Base-by-base conservation (phyloP, 2,888 invertebrate genomes). In the Apodemia mormo region DNA sequence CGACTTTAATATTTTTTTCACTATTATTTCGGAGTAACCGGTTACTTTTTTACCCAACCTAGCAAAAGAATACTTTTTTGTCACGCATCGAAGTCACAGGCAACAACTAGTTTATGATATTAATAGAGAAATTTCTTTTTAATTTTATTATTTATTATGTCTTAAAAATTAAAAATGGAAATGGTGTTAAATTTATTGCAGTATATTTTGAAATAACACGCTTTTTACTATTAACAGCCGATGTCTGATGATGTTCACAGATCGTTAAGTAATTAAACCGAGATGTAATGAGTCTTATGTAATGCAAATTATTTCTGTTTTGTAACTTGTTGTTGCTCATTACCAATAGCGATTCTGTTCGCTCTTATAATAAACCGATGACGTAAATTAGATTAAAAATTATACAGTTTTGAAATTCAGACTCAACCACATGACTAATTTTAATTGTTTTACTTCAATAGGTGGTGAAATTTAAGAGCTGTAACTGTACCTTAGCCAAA, bases 251-350 rank as follows among this genome's bases (percentile, higher is more conserved):
- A 49, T 14, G 14, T 14, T 61, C 4, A 33, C 30, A 1, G 30
- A 12, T 10, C 3, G 58, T 58, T 58, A 9, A 29, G 29, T 58
- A 61, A 61, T 61, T 30, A 61, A 12, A 33, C 12, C 30, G 14
- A 61, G 58, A 29, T 30, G 58, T 12, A 58, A 61, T 12, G 30
- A 30, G 33, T 56, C 29, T 61, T 30, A 33, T 33, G 58, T 61
- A 61, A 61, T 14, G 33, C 56, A 33, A 61, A 61, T 29, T 29
- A 30, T 10, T n/a, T 61, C 58, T 61, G 30, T 61, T 61, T 33
- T 61, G 30, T 33, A 61, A 61, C 30, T 61, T 30, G 30, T 33
- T 9, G n/a, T 58, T 3, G 29, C 49, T 49, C 12, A 49, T 49
- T 49, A 49, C 49, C 14, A 1, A 12, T 49, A 33, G 30, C 30